Evolutionary conservation across 2,113 vertebrate genomes (phyloP).

Genomic region (Hippoglossus stenolepis): DNA sequence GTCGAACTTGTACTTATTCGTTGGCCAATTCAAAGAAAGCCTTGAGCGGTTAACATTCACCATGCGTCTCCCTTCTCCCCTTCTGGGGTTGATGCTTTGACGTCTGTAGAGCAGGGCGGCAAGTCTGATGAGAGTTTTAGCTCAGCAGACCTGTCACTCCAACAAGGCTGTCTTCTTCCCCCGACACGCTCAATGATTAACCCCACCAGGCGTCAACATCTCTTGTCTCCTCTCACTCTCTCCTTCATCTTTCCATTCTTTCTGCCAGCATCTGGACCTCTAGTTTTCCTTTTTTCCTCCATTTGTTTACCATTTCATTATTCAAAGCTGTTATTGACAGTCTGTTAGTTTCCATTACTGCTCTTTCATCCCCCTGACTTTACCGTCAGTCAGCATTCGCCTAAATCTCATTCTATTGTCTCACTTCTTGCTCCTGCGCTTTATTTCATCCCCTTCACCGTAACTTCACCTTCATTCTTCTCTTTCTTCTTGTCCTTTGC

Average conservation of each 20-base stretch:
- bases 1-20: conserved; percentile 11
- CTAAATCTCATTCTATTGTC: no score
- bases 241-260: conserved; percentile 39
- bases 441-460: conserved; percentile 20
- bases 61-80: conserved; percentile 29
- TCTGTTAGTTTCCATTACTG: conserved; percentile 31
- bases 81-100: conserved; percentile 58
- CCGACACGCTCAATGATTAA: conserved; percentile 70
- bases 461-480: conserved; percentile 48
- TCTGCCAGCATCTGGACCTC: conserved; percentile 12
- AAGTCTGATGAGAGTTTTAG: conserved; percentile 65
- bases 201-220: conserved; percentile 41
- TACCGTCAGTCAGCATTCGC: conserved; percentile 27
- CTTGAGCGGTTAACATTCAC: conserved; percentile 61
- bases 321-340: conserved; percentile 29
- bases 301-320: conserved; percentile 39
- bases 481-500: conserved; percentile 18
- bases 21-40: conserved; percentile 56
- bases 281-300: conserved; percentile 19
- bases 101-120: conserved; percentile 43
- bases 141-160: conserved; percentile 73
- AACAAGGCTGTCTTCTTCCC: conserved; percentile 42
- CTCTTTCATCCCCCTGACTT: conserved; percentile 6
- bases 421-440: background rate
- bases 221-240: conserved; percentile 30